A percentile compares a stretch with the other conserved stretches of the same genome.
Conservation (phyloP, 2,113 vertebrate species). For the Rhabdomys dilectus region DNA sequence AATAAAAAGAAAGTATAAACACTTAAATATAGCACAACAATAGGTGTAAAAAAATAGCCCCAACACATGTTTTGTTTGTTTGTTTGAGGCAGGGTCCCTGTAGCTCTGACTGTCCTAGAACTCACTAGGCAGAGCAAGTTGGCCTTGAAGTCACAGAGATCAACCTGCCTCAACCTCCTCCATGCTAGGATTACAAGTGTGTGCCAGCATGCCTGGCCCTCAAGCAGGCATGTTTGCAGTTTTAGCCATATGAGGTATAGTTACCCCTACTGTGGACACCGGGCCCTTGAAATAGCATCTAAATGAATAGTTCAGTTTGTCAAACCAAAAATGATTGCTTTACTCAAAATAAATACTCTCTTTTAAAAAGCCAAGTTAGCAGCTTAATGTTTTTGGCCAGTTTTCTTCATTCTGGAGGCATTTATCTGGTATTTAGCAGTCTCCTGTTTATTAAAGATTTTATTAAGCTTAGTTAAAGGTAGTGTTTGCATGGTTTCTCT, state of each 20-base stretch:
- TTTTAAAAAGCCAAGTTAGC: slow-evolving; percentile 60
- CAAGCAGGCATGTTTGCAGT: not conserved
- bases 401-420: slow-evolving; percentile 58
- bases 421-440: slow-evolving; percentile 69
- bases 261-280: slow-evolving; percentile 17
- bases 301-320: slow-evolving; percentile 56
- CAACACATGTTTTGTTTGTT: not conserved
- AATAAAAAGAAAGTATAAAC: slow-evolving; percentile 27
- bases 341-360: slow-evolving; percentile 59
- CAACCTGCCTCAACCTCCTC: not conserved
- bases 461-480: slow-evolving; percentile 67
- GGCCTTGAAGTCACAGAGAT: not conserved
- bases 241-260: slow-evolving; percentile 43
- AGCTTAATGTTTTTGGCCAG: slow-evolving; percentile 53
- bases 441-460: slow-evolving; percentile 69
- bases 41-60: slow-evolving; percentile 11
- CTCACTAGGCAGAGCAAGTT: not conserved
- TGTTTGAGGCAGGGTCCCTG: not conserved
- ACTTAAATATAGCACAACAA: not conserved
- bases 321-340: slow-evolving; percentile 54
- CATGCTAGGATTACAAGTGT: not conserved
- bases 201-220: not conserved
- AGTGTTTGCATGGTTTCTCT: slow-evolving; percentile 56
- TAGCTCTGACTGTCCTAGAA: not conserved
- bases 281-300: slow-evolving; percentile 60